Percentiles rank a stretch among this genome's conserved stretches.
Conservation (phyloP, 2,113 vertebrate genomes). For the Bufo gargarizans region DNA sequence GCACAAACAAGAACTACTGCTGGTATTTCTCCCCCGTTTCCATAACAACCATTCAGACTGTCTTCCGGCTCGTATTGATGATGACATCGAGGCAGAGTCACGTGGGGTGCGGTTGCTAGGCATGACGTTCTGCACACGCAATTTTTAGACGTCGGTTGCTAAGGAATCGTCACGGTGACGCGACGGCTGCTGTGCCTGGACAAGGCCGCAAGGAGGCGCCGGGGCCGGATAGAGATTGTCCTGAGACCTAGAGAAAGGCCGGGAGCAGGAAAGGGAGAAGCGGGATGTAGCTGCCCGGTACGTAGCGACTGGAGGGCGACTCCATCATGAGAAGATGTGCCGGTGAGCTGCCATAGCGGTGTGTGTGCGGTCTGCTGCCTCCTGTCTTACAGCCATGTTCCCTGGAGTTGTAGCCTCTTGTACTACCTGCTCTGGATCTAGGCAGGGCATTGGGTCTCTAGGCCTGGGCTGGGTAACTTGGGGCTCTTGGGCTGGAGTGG, state of each 20-base stretch:
- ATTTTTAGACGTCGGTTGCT: slow-evolving; percentile 40
- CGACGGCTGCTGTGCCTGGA: slow-evolving; percentile 48
- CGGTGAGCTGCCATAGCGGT: slow-evolving; percentile 9
- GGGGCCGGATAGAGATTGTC: slow-evolving; percentile 40
- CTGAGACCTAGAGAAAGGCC: slow-evolving; percentile 16
- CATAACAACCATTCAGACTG: neutral
- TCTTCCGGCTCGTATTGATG: slow-evolving; percentile 19
- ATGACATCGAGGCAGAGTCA: neutral
- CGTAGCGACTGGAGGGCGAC: neutral
- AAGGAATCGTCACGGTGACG: slow-evolving; percentile 37
- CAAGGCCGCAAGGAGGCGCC: slow-evolving; percentile 56
- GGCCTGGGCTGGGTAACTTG: neutral
- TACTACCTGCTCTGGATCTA: neutral
- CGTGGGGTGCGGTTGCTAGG: slow-evolving; percentile 22
- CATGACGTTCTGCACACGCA: slow-evolving; percentile 17
- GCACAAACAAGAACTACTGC: slow-evolving; percentile 21
- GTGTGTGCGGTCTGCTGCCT: neutral
- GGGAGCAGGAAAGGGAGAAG: slow-evolving; percentile 14
- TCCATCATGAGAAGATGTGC: slow-evolving; percentile 47
- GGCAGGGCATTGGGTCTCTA: neutral
- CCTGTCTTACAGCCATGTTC: neutral
- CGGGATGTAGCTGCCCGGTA: slow-evolving; percentile 19
- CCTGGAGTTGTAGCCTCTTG: neutral
- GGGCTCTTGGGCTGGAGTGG: neutral
- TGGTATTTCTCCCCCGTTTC: neutral